Evolutionary conservation across 1,140 invertebrate genomes (phyloP), one percentile per base, ranked within the genome.

Genomic region (Panagrolaimus sp.): DNA sequence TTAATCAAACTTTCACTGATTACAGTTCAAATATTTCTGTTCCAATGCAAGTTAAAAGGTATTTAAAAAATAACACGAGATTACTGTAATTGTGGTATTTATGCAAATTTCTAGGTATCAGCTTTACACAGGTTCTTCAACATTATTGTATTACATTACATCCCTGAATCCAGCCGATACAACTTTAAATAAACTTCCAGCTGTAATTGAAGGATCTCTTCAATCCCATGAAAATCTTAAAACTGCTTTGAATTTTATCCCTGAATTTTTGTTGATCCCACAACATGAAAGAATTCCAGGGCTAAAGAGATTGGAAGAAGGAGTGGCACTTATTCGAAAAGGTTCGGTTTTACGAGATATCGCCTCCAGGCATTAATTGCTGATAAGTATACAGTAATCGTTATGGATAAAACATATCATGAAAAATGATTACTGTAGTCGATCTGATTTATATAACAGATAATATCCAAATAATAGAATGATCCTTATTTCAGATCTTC

Each of bases 111-210:
- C n/a, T 46, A 73, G 72, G 63, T 75, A 65, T 58, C 73, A 76
- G 73, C 26, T 73, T 28, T 73, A 76, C 55, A 55, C 28, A 26
- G 72, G 72, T 17, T 63, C 74, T n/a, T 76, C 68, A 32, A 64
- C 24, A 32, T 12, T 26, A 0, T 44, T 73, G 17, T 24, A 63
- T 26, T 76, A 76, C 43, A 17, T 65, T n/a, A 28, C 21, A 10
- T 58, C 52, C 8, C 12, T 58, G 4, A 28, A 58, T 21, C 12
- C 64, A 71, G 47, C 44, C 9, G 43, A 17, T 21, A 5, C 32
- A 14, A 17, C 71, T 73, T 15, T 44, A 21, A 21, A 71, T 32
- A 43, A 46, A 65, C 15, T 44, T 8, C n/a, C 43, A 72, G 12
- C 26, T 38, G 55, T 73, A 72, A 55, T 38, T 17, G n/a, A 43